Evolutionary conservation across 2,113 vertebrate species (phyloP), one percentile per base, ranked within the genome.

Genomic region (Syrmaticus mikado): DNA sequence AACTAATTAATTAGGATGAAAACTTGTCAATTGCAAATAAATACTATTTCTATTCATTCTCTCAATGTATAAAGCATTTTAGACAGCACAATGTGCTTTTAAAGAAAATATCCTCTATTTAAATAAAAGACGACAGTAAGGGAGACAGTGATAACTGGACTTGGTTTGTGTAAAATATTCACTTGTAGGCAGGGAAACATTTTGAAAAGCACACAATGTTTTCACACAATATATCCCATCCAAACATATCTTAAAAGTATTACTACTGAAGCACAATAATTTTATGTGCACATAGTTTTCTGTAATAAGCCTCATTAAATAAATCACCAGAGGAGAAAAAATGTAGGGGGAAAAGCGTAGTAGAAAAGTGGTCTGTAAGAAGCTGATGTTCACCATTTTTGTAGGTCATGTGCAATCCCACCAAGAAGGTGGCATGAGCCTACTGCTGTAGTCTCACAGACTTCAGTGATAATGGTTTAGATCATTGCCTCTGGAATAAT

Each of bases 271-370:
- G 53, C 14, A 43, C 20, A 73, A 73, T 64, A 52, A 62, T 85
- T 70, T 22, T 76, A 10, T 57, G 19, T 30, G 74, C 10, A 36
- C 2, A 0, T 34, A 20, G 3, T 13, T 82, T 94, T 76, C 27
- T 38, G 32, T 50, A 30, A 12, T 46, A 79, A 28, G 8, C 40
- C 8, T 68, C 20, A 38, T 61, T 72, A 79, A 82, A 78, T 40
- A 82, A 57, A 79, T 9, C 21, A n/a, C 10, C 73, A 36, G 30
- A 52, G 46, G 36, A 81, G 27, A 34, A 43, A 43, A 74, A 57
- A 3, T 2, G 0, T 7, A 36, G 24, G n/a, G 73, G 22, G 34
- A 34, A 53, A 76, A 60, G 2, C 1, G 0, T 5, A 43, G n/a
- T 8, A 27, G 46, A 52, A 78, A 64, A 53, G 7, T 40, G 13